A percentile compares a stretch with the other conserved stretches of the same genome.
Conservation (phyloP, 2,113 vertebrate genomes). For the Thamnaconus septentrionalis region DNA sequence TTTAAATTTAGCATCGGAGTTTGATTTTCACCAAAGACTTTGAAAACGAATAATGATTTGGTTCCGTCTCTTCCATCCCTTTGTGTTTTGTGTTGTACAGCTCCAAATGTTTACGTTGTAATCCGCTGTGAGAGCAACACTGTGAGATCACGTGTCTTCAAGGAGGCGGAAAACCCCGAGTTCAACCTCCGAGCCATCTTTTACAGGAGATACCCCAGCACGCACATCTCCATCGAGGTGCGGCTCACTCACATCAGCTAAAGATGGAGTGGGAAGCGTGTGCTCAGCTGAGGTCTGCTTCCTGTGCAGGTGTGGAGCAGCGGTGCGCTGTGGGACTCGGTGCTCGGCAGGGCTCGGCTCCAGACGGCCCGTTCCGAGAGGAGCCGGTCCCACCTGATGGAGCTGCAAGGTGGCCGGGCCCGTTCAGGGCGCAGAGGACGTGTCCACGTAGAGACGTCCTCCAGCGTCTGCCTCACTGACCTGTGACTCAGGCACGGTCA, state of each 20-base stretch:
- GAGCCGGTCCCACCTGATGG: constrained; percentile 65
- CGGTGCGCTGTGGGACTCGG: constrained; percentile 71
- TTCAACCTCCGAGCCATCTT: constrained; percentile 80
- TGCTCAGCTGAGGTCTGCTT: background rate
- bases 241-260: background rate
- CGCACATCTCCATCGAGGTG: constrained; percentile 73
- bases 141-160: constrained; percentile 71
- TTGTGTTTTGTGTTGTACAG: constrained; percentile 42
- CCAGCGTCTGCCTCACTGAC: constrained; percentile 75
- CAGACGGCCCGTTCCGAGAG: constrained; percentile 65
- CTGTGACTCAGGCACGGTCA: constrained; percentile 53
- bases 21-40: background rate
- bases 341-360: constrained; percentile 70
- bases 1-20: background rate
- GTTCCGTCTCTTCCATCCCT: background rate
- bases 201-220: constrained; percentile 73
- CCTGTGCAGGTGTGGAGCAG: constrained; percentile 71
- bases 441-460: constrained; percentile 75
- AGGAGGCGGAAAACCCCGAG: constrained; percentile 70
- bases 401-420: constrained; percentile 57
- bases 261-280: no score
- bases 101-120: constrained; percentile 74
- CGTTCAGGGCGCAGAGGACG: constrained; percentile 32
- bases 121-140: constrained; percentile 73
- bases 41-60: background rate